Evolutionary conservation across 2,888 invertebrate genomes (phyloP), one percentile per base, ranked within the genome.

Genomic region (Pachycephus smyrnensis): DNA sequence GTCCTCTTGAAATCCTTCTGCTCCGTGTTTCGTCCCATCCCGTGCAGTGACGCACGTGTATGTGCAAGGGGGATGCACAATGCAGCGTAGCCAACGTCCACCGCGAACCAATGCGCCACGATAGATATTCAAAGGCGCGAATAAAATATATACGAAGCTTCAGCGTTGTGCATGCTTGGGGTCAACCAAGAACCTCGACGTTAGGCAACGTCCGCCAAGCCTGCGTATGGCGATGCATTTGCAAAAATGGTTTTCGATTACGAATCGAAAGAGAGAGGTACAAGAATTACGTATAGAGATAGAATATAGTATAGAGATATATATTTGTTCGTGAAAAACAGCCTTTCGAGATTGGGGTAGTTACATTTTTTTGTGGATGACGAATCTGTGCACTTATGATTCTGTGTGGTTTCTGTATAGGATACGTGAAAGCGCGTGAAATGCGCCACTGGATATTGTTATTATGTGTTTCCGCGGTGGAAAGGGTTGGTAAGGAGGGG

Each of bases 381-480:
- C 15, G 15, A 15, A 15, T 40, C 40, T 15, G 15, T 15, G 15
- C 15, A 15, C 23, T 23, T 23, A 33, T 33, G 55, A 23, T 23
- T 23, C 15, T 0, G 23, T 6, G 55, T 55, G 15, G 15, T 23
- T 55, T 55, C 55, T 55, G 23, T 55, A 23, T 23, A 2, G 2
- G 55, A 55, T 23, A 32, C 71, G 71, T 3, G 32, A 71, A 15
- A 12, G 71, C 31, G 71, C 12, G 71, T 9, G 71, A 71, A 23
- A 71, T 71, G 33, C 31, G 11, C 9, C 12, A 33, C 4, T 71
- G 79, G 82, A 81, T 84, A 85, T 85, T 85, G 82, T 84, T 83
- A 71, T 82, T 79, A 80, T 82, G 81, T 84, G 84, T 84, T 85
- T 85, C 84, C 82, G 85, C 83, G 83, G 84, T 86, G 83, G 84